Conservation (phyloP, 1,140 invertebrate species). For the Stegodyphus mimosarum region DNA sequence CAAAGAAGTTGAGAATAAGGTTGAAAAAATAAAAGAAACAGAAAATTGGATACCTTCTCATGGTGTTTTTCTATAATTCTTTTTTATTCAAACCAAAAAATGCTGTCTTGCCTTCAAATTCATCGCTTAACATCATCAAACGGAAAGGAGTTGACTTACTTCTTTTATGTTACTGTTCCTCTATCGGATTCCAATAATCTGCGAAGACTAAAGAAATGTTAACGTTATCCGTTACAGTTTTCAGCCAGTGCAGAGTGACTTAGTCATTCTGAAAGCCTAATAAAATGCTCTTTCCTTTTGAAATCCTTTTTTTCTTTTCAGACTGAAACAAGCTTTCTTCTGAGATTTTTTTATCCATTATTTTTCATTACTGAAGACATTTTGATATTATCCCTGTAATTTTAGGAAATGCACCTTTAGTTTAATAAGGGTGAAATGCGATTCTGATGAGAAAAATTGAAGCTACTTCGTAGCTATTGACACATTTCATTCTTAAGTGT, state of each 20-base stretch:
- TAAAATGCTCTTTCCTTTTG: conserved; percentile 15
- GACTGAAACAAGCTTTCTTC: too few relatives aligned
- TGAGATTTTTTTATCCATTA: too few relatives aligned
- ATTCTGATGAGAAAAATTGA: too few relatives aligned
- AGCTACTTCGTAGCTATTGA: too few relatives aligned
- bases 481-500: too few relatives aligned
- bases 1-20: too few relatives aligned
- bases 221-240: conserved; percentile 22
- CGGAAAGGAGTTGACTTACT: conserved; percentile 27
- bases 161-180: conserved; percentile 12
- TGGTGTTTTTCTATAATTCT: conserved; percentile 16
- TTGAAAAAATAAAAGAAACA: too few relatives aligned
- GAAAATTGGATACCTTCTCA: conserved; percentile 7
- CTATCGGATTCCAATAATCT: conserved; percentile 53
- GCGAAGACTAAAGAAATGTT: conserved; percentile 32
- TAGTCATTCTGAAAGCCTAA: conserved; percentile 15
- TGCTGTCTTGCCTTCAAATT: conserved; percentile 40
- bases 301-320: background rate
- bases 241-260: conserved; percentile 6
- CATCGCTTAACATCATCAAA: conserved; percentile 53
- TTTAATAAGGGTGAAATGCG: too few relatives aligned
- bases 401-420: too few relatives aligned
- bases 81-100: conserved; percentile 33
- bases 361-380: too few relatives aligned
- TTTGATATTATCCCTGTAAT: too few relatives aligned